A percentile compares a stretch with the other conserved stretches of the same genome.
These are phyloP conservation scores for Drosophila quadrilineata DNA, from an alignment of 1,140 invertebrate genomes.

Conservation along the genomic window DNA sequence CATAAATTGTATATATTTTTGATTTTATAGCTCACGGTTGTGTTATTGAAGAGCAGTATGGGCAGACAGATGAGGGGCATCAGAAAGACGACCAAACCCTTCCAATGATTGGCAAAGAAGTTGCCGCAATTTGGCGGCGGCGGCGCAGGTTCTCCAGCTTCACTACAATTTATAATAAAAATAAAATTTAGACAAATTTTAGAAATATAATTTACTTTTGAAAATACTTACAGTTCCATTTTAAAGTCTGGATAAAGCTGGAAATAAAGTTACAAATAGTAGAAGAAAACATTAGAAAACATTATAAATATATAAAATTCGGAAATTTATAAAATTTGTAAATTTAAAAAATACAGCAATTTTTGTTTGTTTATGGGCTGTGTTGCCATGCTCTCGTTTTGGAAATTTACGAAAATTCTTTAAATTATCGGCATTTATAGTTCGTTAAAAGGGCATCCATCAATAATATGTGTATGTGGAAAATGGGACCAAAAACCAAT, in stretches of 20 bases:
- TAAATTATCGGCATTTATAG: constrained; percentile 57
- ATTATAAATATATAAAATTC: constrained; percentile 38
- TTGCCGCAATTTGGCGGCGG: constrained; percentile 32
- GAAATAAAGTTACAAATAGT: constrained; percentile 32
- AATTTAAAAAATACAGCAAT: constrained; percentile 15
- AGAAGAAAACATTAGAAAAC: constrained; percentile 15
- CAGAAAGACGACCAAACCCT: constrained; percentile 84
- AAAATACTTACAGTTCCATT: constrained; percentile 66
- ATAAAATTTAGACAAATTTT: not conserved
- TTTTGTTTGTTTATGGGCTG: constrained; percentile 1
- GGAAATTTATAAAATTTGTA: not conserved
- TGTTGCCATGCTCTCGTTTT: constrained; percentile 48
- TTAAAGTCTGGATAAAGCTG: constrained; percentile 60
- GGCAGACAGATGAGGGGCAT: constrained; percentile 85
- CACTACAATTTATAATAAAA: constrained; percentile 30
- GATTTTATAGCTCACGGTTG: constrained; percentile 80
- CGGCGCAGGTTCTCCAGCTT: constrained; percentile 51
- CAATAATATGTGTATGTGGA: constrained; percentile 28
- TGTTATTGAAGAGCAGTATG: constrained; percentile 83
- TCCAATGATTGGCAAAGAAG: constrained; percentile 83
- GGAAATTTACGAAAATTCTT: constrained; percentile 8
- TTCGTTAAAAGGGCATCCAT: constrained; percentile 67
- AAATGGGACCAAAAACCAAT: constrained; percentile 43
- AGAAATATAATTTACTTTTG: not conserved
- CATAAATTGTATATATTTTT: too few relatives aligned